phyloP scores from a whole-genome alignment of 2,113 vertebrate genomes.

The Pimephales promelas region DNA sequence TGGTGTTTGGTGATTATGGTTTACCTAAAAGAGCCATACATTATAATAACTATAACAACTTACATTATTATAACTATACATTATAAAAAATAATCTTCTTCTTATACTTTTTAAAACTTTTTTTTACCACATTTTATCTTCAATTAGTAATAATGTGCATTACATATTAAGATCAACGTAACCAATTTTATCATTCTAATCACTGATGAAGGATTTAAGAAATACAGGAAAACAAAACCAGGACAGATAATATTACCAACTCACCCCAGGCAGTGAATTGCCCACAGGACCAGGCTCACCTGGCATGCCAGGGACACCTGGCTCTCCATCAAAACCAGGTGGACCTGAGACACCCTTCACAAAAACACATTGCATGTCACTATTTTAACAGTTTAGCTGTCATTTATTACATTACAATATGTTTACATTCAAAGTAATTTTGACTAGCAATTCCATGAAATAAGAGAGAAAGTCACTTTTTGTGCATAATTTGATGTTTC shows the following conservation, averaged over 20 bases:
- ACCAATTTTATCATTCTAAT: background rate
- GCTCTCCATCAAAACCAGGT: conserved; percentile 92
- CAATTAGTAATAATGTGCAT: background rate
- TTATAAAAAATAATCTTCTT: no score
- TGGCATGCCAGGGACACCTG: conserved; percentile 92
- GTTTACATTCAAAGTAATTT: background rate
- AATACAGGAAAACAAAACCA: background rate
- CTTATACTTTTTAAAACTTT: no score
- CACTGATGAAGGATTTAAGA: background rate
- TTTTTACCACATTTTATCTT: background rate
- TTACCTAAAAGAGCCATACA: background rate
- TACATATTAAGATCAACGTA: background rate
- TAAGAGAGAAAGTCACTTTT: background rate
- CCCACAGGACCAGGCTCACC: conserved; percentile 88
- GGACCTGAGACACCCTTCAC: conserved; percentile 87
- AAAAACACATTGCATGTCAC: background rate
- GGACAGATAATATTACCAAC: conserved; percentile 21
- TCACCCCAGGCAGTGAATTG: conserved; percentile 82
- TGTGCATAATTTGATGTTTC: background rate
- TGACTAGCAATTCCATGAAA: background rate
- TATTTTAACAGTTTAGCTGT: background rate
- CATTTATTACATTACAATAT: background rate
- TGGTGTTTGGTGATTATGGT: background rate
- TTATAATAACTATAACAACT: background rate
- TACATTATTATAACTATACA: no score